These are phyloP conservation scores for Plectropomus leopardus DNA, from an alignment of 2,113 vertebrate species.

Conservation along the genomic window DNA sequence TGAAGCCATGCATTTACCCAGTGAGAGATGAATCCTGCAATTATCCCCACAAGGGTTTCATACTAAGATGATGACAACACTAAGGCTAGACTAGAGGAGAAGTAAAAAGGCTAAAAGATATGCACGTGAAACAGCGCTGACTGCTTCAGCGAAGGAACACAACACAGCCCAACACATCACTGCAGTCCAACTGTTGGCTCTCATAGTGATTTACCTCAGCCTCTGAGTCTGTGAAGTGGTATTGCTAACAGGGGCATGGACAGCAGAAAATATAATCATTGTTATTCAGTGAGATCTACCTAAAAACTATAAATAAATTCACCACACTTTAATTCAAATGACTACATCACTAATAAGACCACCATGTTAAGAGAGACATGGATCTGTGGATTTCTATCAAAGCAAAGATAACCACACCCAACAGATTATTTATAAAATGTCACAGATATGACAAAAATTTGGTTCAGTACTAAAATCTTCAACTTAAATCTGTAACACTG, in stretches of 20 bases:
- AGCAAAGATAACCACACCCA: slow-evolving; percentile 42
- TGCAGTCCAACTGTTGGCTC: slow-evolving; percentile 86
- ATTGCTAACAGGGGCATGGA: slow-evolving; percentile 93
- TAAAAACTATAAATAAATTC: slow-evolving; percentile 32
- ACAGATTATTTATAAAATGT: background rate
- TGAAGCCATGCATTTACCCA: slow-evolving; percentile 56
- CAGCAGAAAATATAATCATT: slow-evolving; percentile 85
- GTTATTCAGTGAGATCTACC: slow-evolving; percentile 83
- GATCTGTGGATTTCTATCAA: slow-evolving; percentile 38
- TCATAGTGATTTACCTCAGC: slow-evolving; percentile 94
- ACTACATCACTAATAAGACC: slow-evolving; percentile 10
- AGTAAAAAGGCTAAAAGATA: slow-evolving; percentile 39
- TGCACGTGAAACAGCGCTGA: slow-evolving; percentile 54
- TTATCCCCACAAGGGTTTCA: slow-evolving; percentile 38
- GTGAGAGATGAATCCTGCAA: slow-evolving; percentile 39
- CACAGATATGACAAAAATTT: background rate
- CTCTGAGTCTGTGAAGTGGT: slow-evolving; percentile 98
- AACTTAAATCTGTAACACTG: slow-evolving; percentile 4
- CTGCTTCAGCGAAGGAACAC: slow-evolving; percentile 86
- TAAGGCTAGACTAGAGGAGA: slow-evolving; percentile 35
- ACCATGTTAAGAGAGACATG: slow-evolving; percentile 23
- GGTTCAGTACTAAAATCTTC: slow-evolving; percentile 3
- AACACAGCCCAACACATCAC: slow-evolving; percentile 86
- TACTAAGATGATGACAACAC: slow-evolving; percentile 47
- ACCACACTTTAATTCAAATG: slow-evolving; percentile 13